Base-by-base conservation (phyloP, 2,797 vertebrate species). In the Bufotes viridis region DNA sequence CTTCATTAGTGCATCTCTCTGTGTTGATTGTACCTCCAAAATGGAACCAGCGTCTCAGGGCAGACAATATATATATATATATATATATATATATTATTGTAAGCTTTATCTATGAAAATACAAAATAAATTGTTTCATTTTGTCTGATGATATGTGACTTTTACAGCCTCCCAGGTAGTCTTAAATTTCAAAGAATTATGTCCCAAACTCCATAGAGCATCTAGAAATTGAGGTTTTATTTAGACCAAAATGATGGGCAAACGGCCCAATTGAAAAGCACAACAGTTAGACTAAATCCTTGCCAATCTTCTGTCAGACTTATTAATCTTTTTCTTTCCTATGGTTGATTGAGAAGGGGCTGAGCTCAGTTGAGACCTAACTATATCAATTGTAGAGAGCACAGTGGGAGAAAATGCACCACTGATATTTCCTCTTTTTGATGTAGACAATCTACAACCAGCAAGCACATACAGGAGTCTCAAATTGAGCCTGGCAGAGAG, bases 261-360 rank as follows among this genome's bases (percentile, higher is more conserved):
- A 55, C 15, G 51, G 58, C 75, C 78, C 34, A 13, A 83, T 60
- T 89, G 75, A 79, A 89, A 87, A 55, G 70, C 65, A 65, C 88
- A 87, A 80, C 65, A 58, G 85, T 81, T 87, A 87, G 74, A 79
- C 81, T 87, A 87, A 89, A 89, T 89, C 80, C 88, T 84, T 82
- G 63, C 79, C 85, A 88, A 85, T 88, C 78, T 88, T 69, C 69
- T 80, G 83, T 85, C 78, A 84, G 81, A 67, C 74, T 89, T 89
- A 89, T 89, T 87, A 89, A 84, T 83, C 85, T 87, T 89, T 87
- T 88, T 60, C 82, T 86, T 80, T 83, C 80, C 79, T 70, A 67
- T 89, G 82, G 80, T 83, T 89, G 88, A 89, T 87, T 87, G 88
- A 87, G 81, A 89, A 89, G 80, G 88, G 81, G 80, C 80, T 89